Percentiles rank a stretch among this genome's conserved stretches.
These are phyloP conservation scores for Colostygia pectinataria DNA, from an alignment of 2,888 invertebrate genomes.

Conservation along the genomic window DNA sequence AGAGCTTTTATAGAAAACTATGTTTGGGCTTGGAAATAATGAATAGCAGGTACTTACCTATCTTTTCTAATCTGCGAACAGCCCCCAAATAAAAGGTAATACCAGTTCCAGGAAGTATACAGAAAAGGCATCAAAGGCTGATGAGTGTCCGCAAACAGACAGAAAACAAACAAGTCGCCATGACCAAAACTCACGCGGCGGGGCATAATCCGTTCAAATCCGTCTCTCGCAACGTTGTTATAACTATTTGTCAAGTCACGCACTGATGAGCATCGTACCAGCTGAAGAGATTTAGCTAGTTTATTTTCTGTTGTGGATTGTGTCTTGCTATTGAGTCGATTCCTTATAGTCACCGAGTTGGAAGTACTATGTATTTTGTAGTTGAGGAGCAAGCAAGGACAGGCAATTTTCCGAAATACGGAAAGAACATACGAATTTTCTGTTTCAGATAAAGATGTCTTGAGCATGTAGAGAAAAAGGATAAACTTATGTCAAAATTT, in stretches of 20 bases:
- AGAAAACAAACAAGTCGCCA: slow-evolving; percentile 51
- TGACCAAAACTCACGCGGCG: slow-evolving; percentile 44
- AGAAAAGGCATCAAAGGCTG: slow-evolving; percentile 13
- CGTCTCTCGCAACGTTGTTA: slow-evolving; percentile 49
- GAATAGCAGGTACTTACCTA: no score
- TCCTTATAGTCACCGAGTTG: no score
- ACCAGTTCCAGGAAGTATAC: slow-evolving; percentile 6
- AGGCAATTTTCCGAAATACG: no score
- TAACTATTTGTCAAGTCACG: slow-evolving; percentile 62
- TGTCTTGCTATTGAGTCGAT: no score
- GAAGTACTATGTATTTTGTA: no score
- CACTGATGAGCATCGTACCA: slow-evolving; percentile 49
- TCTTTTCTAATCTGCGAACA: no score
- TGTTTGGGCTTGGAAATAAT: neutral
- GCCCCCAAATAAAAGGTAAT: no score
- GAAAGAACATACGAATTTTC: no score
- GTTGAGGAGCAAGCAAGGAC: no score
- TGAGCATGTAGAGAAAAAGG: no score
- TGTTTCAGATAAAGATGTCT: no score
- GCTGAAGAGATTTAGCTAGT: slow-evolving; percentile 17
- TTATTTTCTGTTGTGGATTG: slow-evolving; percentile 3
- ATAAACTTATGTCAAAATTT: no score
- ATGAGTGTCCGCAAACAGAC: slow-evolving; percentile 18
- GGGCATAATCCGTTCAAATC: slow-evolving; percentile 48
- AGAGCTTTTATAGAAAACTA: neutral